These are phyloP conservation scores for Aphelinus certus DNA, from an alignment of 1,140 invertebrate genomes.

Conservation along the genomic window DNA sequence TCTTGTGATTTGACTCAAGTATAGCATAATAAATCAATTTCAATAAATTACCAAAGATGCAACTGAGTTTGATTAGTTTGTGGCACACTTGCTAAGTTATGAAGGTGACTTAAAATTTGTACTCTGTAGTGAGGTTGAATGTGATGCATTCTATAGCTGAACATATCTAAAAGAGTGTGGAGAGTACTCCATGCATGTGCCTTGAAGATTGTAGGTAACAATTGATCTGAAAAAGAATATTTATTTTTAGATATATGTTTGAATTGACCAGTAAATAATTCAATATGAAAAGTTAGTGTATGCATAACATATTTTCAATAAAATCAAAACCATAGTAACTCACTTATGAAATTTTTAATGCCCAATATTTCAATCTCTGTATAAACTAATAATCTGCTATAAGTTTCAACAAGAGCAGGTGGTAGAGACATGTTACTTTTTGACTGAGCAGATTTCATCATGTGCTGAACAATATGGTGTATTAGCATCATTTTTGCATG, in stretches of 20 bases:
- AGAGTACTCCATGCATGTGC: conserved; percentile 93
- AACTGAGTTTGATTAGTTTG: conserved; percentile 96
- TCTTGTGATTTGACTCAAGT: too few species aligned
- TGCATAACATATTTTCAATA: conserved; percentile 3
- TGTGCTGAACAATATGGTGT: conserved; percentile 89
- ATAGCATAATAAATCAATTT: conserved; percentile 44
- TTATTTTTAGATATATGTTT: conserved; percentile 31
- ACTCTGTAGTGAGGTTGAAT: conserved; percentile 95
- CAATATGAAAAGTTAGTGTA: conserved; percentile 15
- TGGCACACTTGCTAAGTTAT: conserved; percentile 86
- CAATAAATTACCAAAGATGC: conserved; percentile 78
- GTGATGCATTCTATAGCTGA: conserved; percentile 94
- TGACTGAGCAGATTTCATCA: conserved; percentile 87
- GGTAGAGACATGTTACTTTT: conserved; percentile 85
- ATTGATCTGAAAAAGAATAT: conserved; percentile 72
- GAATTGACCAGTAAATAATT: conserved; percentile 4
- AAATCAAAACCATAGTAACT: conserved; percentile 57
- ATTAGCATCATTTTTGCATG: conserved; percentile 98
- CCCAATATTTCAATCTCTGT: conserved; percentile 97
- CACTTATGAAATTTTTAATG: conserved; percentile 95
- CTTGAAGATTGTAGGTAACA: conserved; percentile 90
- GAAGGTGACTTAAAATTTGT: conserved; percentile 89
- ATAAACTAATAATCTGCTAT: conserved; percentile 91
- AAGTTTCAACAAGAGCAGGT: conserved; percentile 94
- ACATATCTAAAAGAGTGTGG: conserved; percentile 95